Conservation (phyloP, 2,888 invertebrate genomes). For the Drosophila paramelanica region DNA sequence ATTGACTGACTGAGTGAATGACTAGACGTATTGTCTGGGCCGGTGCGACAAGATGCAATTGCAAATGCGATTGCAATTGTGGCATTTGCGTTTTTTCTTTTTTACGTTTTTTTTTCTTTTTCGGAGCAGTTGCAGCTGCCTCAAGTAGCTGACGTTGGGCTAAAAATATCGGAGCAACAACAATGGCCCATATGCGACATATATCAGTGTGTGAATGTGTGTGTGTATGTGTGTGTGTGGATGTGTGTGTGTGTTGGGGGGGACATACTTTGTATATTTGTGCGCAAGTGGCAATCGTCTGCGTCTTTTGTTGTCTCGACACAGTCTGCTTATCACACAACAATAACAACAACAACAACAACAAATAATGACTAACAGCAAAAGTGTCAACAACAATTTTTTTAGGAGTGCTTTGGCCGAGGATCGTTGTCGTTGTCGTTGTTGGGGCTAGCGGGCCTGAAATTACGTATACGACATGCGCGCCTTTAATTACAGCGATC, state of each 20-base stretch:
- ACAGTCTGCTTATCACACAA: slow-evolving; percentile 77
- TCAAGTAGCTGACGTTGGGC: slow-evolving; percentile 43
- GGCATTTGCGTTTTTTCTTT: slow-evolving; percentile 17
- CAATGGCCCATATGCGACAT: slow-evolving; percentile 21
- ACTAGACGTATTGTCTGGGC: slow-evolving; percentile 73
- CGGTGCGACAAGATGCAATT: slow-evolving; percentile 45
- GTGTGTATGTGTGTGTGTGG: not conserved
- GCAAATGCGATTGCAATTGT: slow-evolving; percentile 31
- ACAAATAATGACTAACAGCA: slow-evolving; percentile 66
- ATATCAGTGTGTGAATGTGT: not conserved
- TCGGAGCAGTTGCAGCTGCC: slow-evolving; percentile 48
- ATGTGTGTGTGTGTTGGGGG: slow-evolving; percentile 8
- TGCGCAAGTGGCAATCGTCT: slow-evolving; percentile 73
- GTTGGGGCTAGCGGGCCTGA: not conserved
- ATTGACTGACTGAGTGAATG: slow-evolving; percentile 55
- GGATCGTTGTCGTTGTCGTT: slow-evolving; percentile 21
- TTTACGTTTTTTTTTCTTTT: slow-evolving; percentile 20
- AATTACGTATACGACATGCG: slow-evolving; percentile 61
- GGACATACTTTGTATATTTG: slow-evolving; percentile 36
- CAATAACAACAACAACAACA: slow-evolving; percentile 28
- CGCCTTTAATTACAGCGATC: slow-evolving; percentile 61
- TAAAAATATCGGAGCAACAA: slow-evolving; percentile 52
- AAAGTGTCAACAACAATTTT: slow-evolving; percentile 54
- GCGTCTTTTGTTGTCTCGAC: slow-evolving; percentile 81
- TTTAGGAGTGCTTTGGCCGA: slow-evolving; percentile 23